Evolutionary conservation across 1,140 invertebrate genomes (phyloP), one percentile per base, ranked within the genome.

Genomic region (Leptopilina boulardi): DNA sequence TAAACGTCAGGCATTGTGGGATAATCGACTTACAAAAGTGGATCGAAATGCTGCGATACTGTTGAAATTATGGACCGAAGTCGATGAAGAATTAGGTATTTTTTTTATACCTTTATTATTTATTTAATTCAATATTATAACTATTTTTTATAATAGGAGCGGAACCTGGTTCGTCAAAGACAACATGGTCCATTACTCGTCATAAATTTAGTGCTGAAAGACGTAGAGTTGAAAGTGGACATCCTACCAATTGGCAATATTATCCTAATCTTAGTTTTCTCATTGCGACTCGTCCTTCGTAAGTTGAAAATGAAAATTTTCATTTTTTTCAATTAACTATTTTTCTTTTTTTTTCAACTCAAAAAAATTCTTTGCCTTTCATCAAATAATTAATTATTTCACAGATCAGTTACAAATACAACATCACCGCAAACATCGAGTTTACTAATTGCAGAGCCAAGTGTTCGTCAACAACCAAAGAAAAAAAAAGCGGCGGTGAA

Each of bases 61-160:
- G 0, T 3, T n/a, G 0, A 0, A 9, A 26, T 23, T 66, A 0
- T 66, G 59, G 59, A n/a, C 11, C 26, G 59, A 66, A 34, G 59
- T 66, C 5, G 59, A 66, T 4, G 23, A 30, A 15, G 59, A 66
- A 66, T 30, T 66, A 26, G 59, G 59, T 66, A 66, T 66, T 66
- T 59, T 59, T 26, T 26, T 23, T 21, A 26, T 23, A 23, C 3
- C 11, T 11, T 5, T 51, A 51, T 5, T 18, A 3, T 47, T n/a
- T 15, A 0, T 15, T 66, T 66, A 66, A 15, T 66, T 23, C 8
- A 15, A n/a, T n/a, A n/a, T n/a, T n/a, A n/a, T n/a, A 30, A 66
- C 6, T 15, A 30, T 66, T 34, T 26, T 66, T n/a, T n/a, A 66
- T 15, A n/a, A 26, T n/a, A 66, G 59, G 59, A 23, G 1, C 15